These are phyloP conservation scores for Drosophila nigromelanica DNA, from an alignment of 1,140 invertebrate genomes.

Conservation along the genomic window DNA sequence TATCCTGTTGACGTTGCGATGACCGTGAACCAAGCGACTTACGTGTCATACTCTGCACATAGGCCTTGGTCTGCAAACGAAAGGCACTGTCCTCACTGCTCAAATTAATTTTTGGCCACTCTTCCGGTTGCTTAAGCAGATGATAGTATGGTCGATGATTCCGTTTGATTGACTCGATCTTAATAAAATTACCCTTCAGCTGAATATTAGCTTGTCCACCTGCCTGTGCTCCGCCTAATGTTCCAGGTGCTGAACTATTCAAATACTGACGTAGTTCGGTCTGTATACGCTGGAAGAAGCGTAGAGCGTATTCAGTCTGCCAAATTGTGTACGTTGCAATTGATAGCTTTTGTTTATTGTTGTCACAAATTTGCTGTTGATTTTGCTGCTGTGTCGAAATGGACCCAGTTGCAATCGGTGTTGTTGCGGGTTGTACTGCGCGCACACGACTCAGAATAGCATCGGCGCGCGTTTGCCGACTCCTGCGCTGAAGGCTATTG, in stretches of 20 bases:
- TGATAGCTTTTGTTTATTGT: constrained; percentile 2
- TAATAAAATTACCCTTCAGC: constrained; percentile 71
- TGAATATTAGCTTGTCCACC: constrained; percentile 51
- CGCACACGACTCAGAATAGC: constrained; percentile 87
- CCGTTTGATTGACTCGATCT: constrained; percentile 76
- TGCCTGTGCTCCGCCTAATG: constrained; percentile 2
- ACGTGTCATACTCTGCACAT: constrained; percentile 63
- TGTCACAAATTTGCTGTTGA: constrained; percentile 12
- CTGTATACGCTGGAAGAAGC: constrained; percentile 76
- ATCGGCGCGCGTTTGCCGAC: constrained; percentile 87
- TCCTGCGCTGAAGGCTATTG: constrained; percentile 42
- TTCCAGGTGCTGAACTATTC: constrained; percentile 43
- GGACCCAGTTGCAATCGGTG: constrained; percentile 24
- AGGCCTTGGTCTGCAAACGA: constrained; percentile 56
- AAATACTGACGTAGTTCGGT: constrained; percentile 71
- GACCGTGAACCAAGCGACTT: constrained; percentile 63
- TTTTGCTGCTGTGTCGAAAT: constrained; percentile 22
- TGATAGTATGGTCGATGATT: constrained; percentile 80
- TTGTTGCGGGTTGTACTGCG: constrained; percentile 18
- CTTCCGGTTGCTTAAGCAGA: constrained; percentile 76
- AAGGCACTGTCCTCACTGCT: constrained; percentile 78
- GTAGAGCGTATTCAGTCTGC: constrained; percentile 85
- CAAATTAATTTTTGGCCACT: constrained; percentile 81
- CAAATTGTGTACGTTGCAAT: constrained; percentile 80
- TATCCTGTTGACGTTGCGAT: constrained; percentile 52